Base-by-base conservation (phyloP, 2,113 vertebrate genomes). In the Anoura caudifer region DNA sequence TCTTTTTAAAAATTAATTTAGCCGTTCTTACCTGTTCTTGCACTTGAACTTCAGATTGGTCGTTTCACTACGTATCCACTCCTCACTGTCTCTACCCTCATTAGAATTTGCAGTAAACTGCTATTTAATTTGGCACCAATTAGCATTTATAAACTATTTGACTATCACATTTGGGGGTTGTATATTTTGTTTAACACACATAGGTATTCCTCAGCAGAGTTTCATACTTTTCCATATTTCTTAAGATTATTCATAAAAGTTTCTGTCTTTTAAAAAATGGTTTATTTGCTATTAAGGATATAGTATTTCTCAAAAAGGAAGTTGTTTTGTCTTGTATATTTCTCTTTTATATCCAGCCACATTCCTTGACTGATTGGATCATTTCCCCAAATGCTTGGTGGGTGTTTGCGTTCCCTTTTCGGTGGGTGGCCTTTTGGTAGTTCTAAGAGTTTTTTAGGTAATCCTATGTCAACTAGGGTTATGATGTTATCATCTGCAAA, bases 251-350 rank as follows among this genome's bases (percentile, higher is more conserved):
- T 52, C 41, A 31, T 84, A 85, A 41, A 59, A 79, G 31, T 61
- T 56, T 80, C 59, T 47, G 5, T 67, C 20, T 70, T 63, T 65
- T 93, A 14, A 45, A 24, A 77, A 72, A 59, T 70, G 45, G 17
- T 92, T 76, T 65, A 90, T 81, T 91, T 94, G 77, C 77, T 94
- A 9, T 89, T 76, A 72, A 82, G 61, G 89, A 59, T 76, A 79
- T 11, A 33, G 6, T 38, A 36, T 45, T 50, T 90, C 80, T 63
- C 67, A 36, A 16, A 17, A 95, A 80, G 31, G 36, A 95, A 61
- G 38, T 17, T 26, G 26, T 81, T 79, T 54, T 83, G 26, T 92
- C 83, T 79, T 87, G 24, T 80, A 19, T 95, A 89, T 87, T 93
- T 92, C 47, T 87, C 31, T 79, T 80, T 87, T 80, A 63, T 22